phyloP scores from a whole-genome alignment of 1,140 invertebrate species.

The Uloborus diversus region DNA sequence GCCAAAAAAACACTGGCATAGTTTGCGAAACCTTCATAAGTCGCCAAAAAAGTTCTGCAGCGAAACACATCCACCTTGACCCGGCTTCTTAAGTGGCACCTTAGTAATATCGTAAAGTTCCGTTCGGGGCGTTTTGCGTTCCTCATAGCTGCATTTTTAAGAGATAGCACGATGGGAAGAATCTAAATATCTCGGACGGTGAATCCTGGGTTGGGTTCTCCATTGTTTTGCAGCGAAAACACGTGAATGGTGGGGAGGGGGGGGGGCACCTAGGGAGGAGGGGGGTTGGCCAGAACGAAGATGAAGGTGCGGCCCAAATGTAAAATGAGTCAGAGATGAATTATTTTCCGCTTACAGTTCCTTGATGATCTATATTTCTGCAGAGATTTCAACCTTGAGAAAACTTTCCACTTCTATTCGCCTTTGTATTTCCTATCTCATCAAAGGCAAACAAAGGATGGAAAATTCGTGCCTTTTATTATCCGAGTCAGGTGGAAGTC shows the following conservation, averaged over 20 bases:
- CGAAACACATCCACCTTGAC: neutral
- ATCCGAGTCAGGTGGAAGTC: no score
- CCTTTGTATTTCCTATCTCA: no score
- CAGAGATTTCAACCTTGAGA: no score
- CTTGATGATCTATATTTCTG: neutral
- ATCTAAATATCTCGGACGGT: constrained; percentile 36
- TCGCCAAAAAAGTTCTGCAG: neutral
- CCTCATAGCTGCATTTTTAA: constrained; percentile 20
- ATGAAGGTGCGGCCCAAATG: constrained; percentile 3
- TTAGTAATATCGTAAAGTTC: constrained; percentile 39
- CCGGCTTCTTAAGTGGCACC: constrained; percentile 12
- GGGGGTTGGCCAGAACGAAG: no score
- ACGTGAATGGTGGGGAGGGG: no score
- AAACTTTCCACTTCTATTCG: no score
- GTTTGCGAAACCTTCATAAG: neutral
- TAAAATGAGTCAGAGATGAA: constrained; percentile 37
- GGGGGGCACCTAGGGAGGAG: no score
- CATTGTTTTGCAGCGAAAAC: neutral
- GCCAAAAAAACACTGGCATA: neutral
- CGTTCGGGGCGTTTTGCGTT: constrained; percentile 36
- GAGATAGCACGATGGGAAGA: constrained; percentile 17
- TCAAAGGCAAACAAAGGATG: no score
- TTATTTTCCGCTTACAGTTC: neutral
- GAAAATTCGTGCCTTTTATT: no score
- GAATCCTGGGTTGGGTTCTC: constrained; percentile 23